Conservation (phyloP, 1,140 invertebrate species). For the Stenopsyche tienmushanensis region DNA sequence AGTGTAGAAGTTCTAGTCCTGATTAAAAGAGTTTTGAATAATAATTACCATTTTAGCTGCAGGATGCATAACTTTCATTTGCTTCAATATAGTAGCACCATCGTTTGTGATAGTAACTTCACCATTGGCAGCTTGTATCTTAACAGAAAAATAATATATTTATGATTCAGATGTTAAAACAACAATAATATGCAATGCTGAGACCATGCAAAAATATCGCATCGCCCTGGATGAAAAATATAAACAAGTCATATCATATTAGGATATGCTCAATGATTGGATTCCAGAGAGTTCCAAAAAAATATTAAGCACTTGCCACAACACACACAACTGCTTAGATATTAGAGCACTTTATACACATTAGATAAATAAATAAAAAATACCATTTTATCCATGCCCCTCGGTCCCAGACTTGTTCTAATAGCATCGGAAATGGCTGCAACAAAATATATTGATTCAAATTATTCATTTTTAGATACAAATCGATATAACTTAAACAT, state of each 20-base stretch:
- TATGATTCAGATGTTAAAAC: background rate
- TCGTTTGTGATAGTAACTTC: conserved; percentile 99
- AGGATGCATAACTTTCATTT: conserved; percentile 98
- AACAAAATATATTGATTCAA: conserved; percentile 48
- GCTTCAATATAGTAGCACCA: conserved; percentile 98
- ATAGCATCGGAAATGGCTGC: conserved; percentile 98
- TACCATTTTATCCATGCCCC: conserved; percentile 99
- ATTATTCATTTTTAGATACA: too few relatives aligned
- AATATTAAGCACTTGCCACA: too few relatives aligned
- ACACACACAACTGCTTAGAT: too few relatives aligned
- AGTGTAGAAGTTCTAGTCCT: too few relatives aligned
- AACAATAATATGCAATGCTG: too few relatives aligned
- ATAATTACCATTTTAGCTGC: conserved; percentile 99
- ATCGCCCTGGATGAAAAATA: conserved; percentile 27
- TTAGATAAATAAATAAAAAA: background rate
- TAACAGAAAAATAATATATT: conserved; percentile 43
- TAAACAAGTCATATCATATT: too few relatives aligned
- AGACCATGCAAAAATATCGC: conserved; percentile 18
- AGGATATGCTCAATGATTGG: too few relatives aligned
- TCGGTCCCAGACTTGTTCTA: conserved; percentile 94
- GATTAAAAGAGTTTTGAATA: too few relatives aligned
- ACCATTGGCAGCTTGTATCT: conserved; percentile 95
- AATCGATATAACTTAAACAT: too few relatives aligned
- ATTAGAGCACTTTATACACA: too few relatives aligned
- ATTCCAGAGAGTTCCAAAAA: too few relatives aligned